phyloP scores from a whole-genome alignment of 1,140 invertebrate species.

The Nymphalis io region DNA sequence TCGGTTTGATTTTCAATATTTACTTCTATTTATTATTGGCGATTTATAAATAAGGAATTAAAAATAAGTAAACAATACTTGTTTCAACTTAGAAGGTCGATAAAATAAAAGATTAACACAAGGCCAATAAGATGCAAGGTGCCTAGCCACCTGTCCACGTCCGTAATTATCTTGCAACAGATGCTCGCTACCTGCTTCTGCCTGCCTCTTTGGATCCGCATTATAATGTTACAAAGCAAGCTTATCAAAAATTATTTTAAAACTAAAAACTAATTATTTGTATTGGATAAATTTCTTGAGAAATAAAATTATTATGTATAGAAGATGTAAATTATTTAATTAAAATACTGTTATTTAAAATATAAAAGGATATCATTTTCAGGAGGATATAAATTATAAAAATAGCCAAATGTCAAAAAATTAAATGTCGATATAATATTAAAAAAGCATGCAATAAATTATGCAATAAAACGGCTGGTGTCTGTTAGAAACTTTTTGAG shows the following conservation, averaged over 20 bases:
- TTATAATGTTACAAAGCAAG: conserved; percentile 1
- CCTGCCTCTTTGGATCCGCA: conserved; percentile 23
- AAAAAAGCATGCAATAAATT: too few relatives aligned
- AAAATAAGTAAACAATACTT: conserved; percentile 21
- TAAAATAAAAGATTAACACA: conserved; percentile 43
- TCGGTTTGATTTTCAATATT: conserved; percentile 12
- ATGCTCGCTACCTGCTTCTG: conserved; percentile 65
- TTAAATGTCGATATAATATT: too few relatives aligned
- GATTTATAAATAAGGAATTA: not conserved
- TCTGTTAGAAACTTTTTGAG: too few relatives aligned
- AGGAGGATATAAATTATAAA: too few relatives aligned
- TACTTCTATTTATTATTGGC: not conserved
- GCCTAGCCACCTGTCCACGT: conserved; percentile 67
- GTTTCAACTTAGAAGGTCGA: conserved; percentile 11
- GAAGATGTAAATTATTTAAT: too few relatives aligned
- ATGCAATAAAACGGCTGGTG: too few relatives aligned
- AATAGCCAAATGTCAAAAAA: too few relatives aligned
- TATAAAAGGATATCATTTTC: too few relatives aligned
- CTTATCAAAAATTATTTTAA: conserved; percentile 6
- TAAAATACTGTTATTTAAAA: too few relatives aligned
- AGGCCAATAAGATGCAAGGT: conserved; percentile 68
- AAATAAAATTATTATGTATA: not conserved
- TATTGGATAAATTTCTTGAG: not conserved
- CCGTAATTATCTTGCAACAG: conserved; percentile 73
- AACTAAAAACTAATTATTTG: conserved; percentile 8